These are phyloP conservation scores for Balaenoptera acutorostrata DNA, from an alignment of 2,113 vertebrate genomes.

Conservation along the genomic window DNA sequence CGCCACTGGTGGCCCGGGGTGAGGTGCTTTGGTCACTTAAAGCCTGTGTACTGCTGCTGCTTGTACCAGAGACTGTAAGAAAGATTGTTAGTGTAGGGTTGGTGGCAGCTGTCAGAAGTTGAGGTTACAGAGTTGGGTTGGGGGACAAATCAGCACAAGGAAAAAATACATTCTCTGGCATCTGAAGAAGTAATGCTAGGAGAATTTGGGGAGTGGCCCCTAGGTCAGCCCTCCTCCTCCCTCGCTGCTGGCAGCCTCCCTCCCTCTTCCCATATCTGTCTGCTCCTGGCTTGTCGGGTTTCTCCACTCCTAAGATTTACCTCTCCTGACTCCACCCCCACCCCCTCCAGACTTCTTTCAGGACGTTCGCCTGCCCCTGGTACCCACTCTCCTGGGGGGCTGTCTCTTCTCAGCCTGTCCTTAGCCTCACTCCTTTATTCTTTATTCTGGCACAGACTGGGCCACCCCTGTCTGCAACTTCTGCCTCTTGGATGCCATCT, in stretches of 20 bases:
- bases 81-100: fast-evolving
- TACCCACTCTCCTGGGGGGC: neutral
- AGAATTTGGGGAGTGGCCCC: neutral
- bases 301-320: neutral
- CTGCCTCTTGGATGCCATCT: neutral
- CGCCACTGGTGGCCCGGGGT: fast-evolving
- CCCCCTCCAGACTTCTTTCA: neutral
- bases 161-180: neutral
- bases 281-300: neutral
- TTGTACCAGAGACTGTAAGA: neutral
- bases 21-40: neutral
- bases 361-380: neutral
- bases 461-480: neutral
- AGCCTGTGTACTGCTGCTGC: fast-evolving
- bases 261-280: neutral
- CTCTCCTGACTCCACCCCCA: neutral
- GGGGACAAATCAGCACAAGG: neutral
- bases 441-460: neutral
- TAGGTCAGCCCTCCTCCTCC: neutral
- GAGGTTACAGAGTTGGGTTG: neutral
- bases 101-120: neutral
- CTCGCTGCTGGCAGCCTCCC: neutral
- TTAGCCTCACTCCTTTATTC: neutral
- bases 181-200: neutral
- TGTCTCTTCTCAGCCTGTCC: neutral